A percentile compares a stretch with the other conserved stretches of the same genome.
These are phyloP conservation scores for Phymanthus crucifer DNA, from an alignment of 92 coral and sea anemone genomes.

Conservation along the genomic window DNA sequence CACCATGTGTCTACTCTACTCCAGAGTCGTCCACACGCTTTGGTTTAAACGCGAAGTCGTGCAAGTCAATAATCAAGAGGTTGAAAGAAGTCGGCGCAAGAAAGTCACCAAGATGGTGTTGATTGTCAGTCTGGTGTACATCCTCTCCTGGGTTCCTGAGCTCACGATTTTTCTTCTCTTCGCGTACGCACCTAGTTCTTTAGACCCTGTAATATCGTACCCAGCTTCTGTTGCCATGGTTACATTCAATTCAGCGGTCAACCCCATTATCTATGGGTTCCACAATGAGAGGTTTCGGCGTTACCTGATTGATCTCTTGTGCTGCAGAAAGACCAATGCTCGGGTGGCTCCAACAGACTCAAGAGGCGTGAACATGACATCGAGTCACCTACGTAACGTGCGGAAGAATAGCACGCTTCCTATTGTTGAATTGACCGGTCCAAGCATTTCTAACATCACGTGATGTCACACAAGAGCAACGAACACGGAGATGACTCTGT, in stretches of 20 bases:
- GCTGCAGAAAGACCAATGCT: constrained; percentile 19
- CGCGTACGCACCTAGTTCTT: constrained; percentile 39
- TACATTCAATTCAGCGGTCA: constrained; percentile 62
- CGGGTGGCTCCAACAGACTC: not conserved
- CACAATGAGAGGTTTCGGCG: constrained; percentile 55
- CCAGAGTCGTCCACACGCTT: constrained; percentile 30
- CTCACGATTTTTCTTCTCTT: constrained; percentile 38
- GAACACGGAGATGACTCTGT: too few species aligned
- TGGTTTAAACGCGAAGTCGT: constrained; percentile 45
- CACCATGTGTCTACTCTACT: constrained; percentile 32
- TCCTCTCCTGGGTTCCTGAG: constrained; percentile 54
- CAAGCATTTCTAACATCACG: not conserved
- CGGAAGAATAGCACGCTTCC: not conserved
- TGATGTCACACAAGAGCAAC: not conserved
- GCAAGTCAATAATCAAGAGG: constrained; percentile 38
- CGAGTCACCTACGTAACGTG: not conserved
- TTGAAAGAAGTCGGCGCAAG: constrained; percentile 36
- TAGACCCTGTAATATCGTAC: constrained; percentile 39
- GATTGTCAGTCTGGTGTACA: constrained; percentile 58
- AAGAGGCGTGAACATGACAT: not conserved
- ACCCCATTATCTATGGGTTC: constrained; percentile 62
- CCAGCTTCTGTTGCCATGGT: constrained; percentile 68
- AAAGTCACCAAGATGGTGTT: constrained; percentile 57
- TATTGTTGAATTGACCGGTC: not conserved
- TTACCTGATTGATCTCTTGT: constrained; percentile 23